Evolutionary conservation across 2,888 invertebrate genomes (phyloP).

Genomic region (Torymus texanus): DNA sequence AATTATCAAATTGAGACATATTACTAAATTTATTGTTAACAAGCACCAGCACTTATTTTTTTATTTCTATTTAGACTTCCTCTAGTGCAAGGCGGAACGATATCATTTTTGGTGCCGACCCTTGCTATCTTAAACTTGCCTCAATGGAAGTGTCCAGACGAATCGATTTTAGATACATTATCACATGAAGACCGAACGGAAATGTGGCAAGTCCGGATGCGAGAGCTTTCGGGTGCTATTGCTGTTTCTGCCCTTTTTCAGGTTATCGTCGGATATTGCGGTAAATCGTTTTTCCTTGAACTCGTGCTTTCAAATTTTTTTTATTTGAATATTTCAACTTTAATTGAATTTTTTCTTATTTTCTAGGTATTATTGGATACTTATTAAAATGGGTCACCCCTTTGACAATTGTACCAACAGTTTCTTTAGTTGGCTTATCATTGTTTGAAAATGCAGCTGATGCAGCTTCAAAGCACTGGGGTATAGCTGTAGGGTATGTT

Average conservation of each 20-base stretch:
- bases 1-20: no score
- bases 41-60: background rate
- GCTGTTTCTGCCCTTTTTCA: slow-evolving; percentile 87
- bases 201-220: slow-evolving; percentile 86
- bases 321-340: background rate
- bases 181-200: slow-evolving; percentile 77
- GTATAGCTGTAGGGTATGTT: slow-evolving; percentile 84
- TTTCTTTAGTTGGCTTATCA: slow-evolving; percentile 88
- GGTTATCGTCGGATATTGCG: slow-evolving; percentile 80
- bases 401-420: slow-evolving; percentile 88
- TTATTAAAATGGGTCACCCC: slow-evolving; percentile 87
- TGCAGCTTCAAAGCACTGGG: slow-evolving; percentile 91
- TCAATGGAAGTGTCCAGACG: slow-evolving; percentile 83
- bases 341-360: background rate
- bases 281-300: slow-evolving; percentile 57
- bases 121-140: slow-evolving; percentile 84
- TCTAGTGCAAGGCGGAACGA: slow-evolving; percentile 86
- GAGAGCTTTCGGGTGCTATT: slow-evolving; percentile 89
- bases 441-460: slow-evolving; percentile 87
- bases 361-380: slow-evolving; percentile 83
- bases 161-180: slow-evolving; percentile 77
- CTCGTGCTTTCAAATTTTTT: background rate
- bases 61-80: slow-evolving; percentile 77
- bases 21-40: no score
- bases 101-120: slow-evolving; percentile 87